Conservation (phyloP, 2,888 invertebrate species). For the Tanypteryx hageni region DNA sequence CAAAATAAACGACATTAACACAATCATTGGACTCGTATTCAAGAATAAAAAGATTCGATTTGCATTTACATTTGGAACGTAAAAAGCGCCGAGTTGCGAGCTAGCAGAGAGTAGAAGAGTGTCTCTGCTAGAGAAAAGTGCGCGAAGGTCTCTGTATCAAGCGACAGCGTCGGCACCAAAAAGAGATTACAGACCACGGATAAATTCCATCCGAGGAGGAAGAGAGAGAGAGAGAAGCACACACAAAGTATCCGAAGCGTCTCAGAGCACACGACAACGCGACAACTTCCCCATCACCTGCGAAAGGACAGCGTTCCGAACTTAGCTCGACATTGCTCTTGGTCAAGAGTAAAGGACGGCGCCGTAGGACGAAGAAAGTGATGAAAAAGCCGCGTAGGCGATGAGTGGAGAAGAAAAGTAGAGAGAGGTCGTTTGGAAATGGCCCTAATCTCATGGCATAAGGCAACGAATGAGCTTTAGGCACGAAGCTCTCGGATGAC, state of each 20-base stretch:
- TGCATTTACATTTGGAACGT: too few relatives aligned
- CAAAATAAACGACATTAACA: too few relatives aligned
- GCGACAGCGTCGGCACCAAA: background rate
- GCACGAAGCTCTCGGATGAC: background rate
- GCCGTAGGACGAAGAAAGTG: background rate
- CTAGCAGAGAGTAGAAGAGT: too few relatives aligned
- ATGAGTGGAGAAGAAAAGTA: background rate
- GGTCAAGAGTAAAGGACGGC: slow-evolving; percentile 24
- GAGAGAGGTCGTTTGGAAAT: too few relatives aligned
- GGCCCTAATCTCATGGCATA: background rate
- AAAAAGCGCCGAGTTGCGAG: too few relatives aligned
- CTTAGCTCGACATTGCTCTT: background rate
- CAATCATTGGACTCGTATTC: too few relatives aligned
- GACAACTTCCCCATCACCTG: background rate
- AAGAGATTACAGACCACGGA: background rate
- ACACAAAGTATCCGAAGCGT: background rate
- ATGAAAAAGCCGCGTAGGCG: background rate
- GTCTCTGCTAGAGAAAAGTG: background rate
- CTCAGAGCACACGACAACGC: background rate
- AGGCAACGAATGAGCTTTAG: background rate
- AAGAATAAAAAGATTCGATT: too few relatives aligned
- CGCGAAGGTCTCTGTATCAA: background rate
- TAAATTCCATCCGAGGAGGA: background rate
- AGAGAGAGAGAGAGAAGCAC: background rate
- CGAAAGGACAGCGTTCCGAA: background rate